Conservation (phyloP, 2,888 invertebrate genomes). For the Nomada goodeniana region DNA sequence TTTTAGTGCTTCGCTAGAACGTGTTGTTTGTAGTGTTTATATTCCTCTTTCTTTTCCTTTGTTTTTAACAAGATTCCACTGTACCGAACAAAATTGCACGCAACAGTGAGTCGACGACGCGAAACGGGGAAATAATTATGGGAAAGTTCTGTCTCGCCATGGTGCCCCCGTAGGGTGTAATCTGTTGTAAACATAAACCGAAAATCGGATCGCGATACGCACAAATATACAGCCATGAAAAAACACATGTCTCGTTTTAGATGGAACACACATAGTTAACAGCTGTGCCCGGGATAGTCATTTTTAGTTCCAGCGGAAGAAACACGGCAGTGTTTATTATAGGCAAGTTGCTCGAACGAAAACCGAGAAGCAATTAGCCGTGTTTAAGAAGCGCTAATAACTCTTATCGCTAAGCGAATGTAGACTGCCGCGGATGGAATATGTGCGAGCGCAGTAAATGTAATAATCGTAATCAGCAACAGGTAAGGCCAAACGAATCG, state of each 20-base stretch:
- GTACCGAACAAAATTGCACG: not conserved
- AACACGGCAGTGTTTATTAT: not conserved
- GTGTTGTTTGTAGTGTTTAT: not conserved
- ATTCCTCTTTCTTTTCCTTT: too few relatives aligned
- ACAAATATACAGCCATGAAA: conserved; percentile 10
- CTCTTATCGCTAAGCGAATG: not conserved
- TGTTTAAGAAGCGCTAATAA: not conserved
- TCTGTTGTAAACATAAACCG: conserved; percentile 5
- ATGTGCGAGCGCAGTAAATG: not conserved
- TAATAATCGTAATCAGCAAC: conserved; percentile 39
- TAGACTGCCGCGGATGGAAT: not conserved
- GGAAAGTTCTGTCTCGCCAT: not conserved
- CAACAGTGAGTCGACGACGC: not conserved
- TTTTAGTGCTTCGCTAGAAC: conserved; percentile 1
- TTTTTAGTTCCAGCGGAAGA: not conserved
- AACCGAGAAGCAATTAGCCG: not conserved
- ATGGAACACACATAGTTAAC: conserved; percentile 6
- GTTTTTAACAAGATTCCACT: not conserved
- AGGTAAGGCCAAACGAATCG: conserved; percentile 13
- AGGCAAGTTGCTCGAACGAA: not conserved
- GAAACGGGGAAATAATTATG: not conserved
- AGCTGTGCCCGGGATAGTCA: conserved; percentile 7
- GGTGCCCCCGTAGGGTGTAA: not conserved
- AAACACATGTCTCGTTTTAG: conserved; percentile 31
- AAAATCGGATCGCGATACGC: not conserved